Percentiles rank a stretch among this genome's conserved stretches.
Conservation (phyloP, 2,797 vertebrate species). For the Gephyroberyx darwinii region DNA sequence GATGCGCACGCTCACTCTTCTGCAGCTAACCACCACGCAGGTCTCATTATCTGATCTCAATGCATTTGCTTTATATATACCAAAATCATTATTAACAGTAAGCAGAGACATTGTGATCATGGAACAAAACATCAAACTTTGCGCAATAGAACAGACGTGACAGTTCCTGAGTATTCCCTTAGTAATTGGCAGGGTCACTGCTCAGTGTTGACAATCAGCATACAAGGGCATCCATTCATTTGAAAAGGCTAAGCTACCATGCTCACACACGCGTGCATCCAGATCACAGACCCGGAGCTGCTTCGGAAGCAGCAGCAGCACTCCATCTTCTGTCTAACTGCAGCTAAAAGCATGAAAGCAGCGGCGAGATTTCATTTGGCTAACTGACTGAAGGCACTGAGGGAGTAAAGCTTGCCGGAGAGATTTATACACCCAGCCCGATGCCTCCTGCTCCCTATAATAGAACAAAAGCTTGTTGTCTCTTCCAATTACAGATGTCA, state of each 20-base stretch:
- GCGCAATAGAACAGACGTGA: not conserved
- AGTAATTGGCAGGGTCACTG: conserved; percentile 64
- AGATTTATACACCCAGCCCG: conserved; percentile 77
- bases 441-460: conserved; percentile 77
- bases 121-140: conserved; percentile 18
- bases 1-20: conserved; percentile 75
- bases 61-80: conserved; percentile 52
- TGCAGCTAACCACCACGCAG: conserved; percentile 55
- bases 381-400: conserved; percentile 79
- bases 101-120: conserved; percentile 26
- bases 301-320: conserved; percentile 74
- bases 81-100: conserved; percentile 52
- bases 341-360: conserved; percentile 81
- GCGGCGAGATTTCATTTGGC: conserved; percentile 82
- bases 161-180: conserved; percentile 34
- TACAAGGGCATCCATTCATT: conserved; percentile 71
- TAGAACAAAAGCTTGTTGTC: conserved; percentile 85
- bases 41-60: conserved; percentile 61
- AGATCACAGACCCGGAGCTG: conserved; percentile 67
- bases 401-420: conserved; percentile 74
- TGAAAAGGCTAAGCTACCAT: conserved; percentile 66
- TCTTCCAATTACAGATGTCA: conserved; percentile 88
- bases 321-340: conserved; percentile 80
- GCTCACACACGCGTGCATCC: conserved; percentile 55
- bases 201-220: conserved; percentile 60